Conservation (phyloP, 2,797 vertebrate species). For the Crax fasciolata region DNA sequence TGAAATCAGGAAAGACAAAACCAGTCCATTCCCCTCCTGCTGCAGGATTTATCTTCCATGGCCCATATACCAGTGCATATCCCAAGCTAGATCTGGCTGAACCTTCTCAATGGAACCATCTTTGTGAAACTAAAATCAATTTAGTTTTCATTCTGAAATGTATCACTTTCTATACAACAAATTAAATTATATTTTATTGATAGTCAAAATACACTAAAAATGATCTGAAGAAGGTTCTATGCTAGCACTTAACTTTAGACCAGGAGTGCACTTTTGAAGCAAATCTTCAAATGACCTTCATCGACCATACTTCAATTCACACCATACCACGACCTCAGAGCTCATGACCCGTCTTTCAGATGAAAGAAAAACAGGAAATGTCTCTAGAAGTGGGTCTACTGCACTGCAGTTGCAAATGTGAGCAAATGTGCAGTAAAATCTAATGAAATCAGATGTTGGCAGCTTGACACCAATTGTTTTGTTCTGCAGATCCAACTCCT, state of each 20-base stretch:
- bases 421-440: background rate
- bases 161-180: background rate
- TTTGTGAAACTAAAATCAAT: background rate
- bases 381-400: background rate
- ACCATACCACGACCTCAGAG: background rate
- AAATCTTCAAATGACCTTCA: background rate
- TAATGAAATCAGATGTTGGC: background rate
- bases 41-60: background rate
- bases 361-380: background rate
- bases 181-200: conserved; percentile 3
- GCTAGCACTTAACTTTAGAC: background rate
- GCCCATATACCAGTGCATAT: background rate
- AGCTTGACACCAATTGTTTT: background rate
- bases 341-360: background rate
- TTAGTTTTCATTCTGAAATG: background rate
- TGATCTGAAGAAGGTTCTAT: background rate
- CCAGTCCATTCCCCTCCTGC: background rate
- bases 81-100: background rate
- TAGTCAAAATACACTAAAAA: background rate
- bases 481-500: background rate
- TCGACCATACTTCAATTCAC: background rate
- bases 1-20: background rate
- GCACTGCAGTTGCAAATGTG: background rate
- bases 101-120: background rate
- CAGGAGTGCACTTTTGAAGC: background rate